A percentile compares a stretch with the other conserved stretches of the same genome.
Conservation (phyloP, 2,888 invertebrate genomes). For the Pristionchus arcanus region DNA sequence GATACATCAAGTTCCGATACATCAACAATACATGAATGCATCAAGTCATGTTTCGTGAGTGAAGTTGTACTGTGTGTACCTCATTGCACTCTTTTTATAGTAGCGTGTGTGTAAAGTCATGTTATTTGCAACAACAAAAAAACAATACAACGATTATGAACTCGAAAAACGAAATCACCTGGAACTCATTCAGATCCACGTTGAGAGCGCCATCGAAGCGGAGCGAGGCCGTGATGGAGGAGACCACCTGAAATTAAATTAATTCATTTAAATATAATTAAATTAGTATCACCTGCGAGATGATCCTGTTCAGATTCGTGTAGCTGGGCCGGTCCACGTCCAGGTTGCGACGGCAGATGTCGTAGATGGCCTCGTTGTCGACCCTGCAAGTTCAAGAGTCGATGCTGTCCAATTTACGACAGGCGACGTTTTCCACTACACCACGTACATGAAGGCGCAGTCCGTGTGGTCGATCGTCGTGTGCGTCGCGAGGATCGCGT, state of each 20-base stretch:
- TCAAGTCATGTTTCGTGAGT: too few species aligned
- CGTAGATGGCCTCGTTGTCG: conserved; percentile 61
- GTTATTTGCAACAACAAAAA: not conserved
- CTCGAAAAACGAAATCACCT: conserved; percentile 68
- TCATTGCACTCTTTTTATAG: too few species aligned
- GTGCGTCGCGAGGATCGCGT: conserved; percentile 95
- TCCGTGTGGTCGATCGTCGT: conserved; percentile 94
- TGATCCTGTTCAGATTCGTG: conserved; percentile 92
- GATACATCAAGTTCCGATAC: too few species aligned
- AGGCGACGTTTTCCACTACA: conserved; percentile 85
- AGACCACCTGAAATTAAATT: conserved; percentile 86
- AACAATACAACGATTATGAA: not conserved
- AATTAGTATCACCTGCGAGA: conserved; percentile 86
- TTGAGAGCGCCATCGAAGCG: conserved; percentile 82
- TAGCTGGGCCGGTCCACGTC: conserved; percentile 85
- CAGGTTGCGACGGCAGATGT: conserved; percentile 80
- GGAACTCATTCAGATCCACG: conserved; percentile 83
- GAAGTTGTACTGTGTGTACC: too few species aligned
- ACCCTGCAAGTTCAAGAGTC: conserved; percentile 83
- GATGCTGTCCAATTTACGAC: conserved; percentile 81
- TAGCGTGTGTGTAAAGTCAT: too few species aligned
- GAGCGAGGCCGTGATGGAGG: conserved; percentile 86
- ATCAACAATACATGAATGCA: too few species aligned
- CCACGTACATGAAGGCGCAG: conserved; percentile 90
- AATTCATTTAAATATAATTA: not conserved